Percentiles rank a stretch among this genome's conserved stretches.
These are phyloP conservation scores for Neodiprion pinetum DNA, from an alignment of 1,140 invertebrate genomes.

Conservation along the genomic window DNA sequence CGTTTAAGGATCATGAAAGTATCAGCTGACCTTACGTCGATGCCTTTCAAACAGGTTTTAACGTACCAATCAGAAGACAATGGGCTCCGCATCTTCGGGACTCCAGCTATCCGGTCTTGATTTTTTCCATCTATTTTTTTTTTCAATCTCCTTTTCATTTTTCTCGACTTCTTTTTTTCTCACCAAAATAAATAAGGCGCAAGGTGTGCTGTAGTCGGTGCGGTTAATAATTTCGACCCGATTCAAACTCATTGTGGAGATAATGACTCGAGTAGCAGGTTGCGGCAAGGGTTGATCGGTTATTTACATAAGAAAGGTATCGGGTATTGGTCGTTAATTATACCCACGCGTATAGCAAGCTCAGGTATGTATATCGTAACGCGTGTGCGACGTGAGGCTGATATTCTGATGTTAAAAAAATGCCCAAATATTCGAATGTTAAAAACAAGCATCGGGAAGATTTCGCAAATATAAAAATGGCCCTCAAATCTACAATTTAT, in stretches of 20 bases:
- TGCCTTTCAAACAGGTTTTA: background rate
- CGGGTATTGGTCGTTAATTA: too few species aligned
- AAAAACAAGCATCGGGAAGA: too few species aligned
- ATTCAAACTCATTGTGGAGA: constrained; percentile 2
- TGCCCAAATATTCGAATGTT: too few species aligned
- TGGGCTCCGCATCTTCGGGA: background rate
- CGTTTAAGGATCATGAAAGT: background rate
- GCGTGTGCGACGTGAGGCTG: too few species aligned
- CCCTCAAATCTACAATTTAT: too few species aligned
- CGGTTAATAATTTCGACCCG: background rate
- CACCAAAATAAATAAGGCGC: background rate
- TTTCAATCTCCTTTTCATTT: background rate
- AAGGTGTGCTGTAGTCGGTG: background rate
- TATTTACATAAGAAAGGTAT: background rate
- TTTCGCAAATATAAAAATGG: too few species aligned
- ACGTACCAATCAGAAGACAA: background rate
- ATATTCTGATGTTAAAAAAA: too few species aligned
- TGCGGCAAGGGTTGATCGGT: constrained; percentile 1
- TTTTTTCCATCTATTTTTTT: background rate
- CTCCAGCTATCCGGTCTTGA: background rate
- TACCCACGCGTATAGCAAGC: too few species aligned
- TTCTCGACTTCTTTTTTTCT: too few species aligned
- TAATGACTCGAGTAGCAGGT: constrained; percentile 7
- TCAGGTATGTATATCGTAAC: too few species aligned
- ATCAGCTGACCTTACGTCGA: background rate